Percentiles rank a stretch among this genome's conserved stretches.
Evolutionary conservation across 2,797 vertebrate species (phyloP).

Genomic region (Gobionotothen gibberifrons): DNA sequence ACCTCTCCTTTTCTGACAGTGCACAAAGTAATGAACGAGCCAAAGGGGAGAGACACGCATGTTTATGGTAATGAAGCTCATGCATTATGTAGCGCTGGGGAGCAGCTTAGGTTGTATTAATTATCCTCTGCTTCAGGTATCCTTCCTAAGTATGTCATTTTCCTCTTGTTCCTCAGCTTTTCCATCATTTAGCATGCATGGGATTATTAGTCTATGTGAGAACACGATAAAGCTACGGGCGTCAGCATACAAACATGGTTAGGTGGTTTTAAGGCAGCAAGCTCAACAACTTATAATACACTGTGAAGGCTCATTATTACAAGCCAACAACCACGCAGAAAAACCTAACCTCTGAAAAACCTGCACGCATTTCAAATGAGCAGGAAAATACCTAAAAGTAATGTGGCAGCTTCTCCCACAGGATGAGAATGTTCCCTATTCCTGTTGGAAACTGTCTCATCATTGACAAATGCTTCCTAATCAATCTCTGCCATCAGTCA

Average conservation of each 20-base stretch:
- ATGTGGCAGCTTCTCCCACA: slow-evolving; percentile 29
- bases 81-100: slow-evolving; percentile 44
- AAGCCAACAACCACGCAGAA: slow-evolving; percentile 20
- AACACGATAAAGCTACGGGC: slow-evolving; percentile 29
- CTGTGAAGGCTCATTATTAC: slow-evolving; percentile 34
- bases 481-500: slow-evolving; percentile 75
- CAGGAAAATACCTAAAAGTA: slow-evolving; percentile 12
- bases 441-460: slow-evolving; percentile 59
- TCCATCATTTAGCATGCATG: slow-evolving; percentile 42
- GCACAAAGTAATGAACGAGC: slow-evolving; percentile 44
- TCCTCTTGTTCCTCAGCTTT: slow-evolving; percentile 17
- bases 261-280: slow-evolving; percentile 13
- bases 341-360: slow-evolving; percentile 22
- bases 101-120: slow-evolving; percentile 46
- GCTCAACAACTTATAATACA: slow-evolving; percentile 19
- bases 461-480: slow-evolving; percentile 71
- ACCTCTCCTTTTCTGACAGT: slow-evolving; percentile 36
- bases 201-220: slow-evolving; percentile 35
- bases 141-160: slow-evolving; percentile 42
- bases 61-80: slow-evolving; percentile 55
- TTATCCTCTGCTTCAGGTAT: slow-evolving; percentile 54
- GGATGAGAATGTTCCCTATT: slow-evolving; percentile 35
- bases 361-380: slow-evolving; percentile 27
- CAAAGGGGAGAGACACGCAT: slow-evolving; percentile 53
- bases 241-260: slow-evolving; percentile 18